Evolutionary conservation across 2,888 invertebrate species (phyloP).

Genomic region (Tetheella fluctuosa): DNA sequence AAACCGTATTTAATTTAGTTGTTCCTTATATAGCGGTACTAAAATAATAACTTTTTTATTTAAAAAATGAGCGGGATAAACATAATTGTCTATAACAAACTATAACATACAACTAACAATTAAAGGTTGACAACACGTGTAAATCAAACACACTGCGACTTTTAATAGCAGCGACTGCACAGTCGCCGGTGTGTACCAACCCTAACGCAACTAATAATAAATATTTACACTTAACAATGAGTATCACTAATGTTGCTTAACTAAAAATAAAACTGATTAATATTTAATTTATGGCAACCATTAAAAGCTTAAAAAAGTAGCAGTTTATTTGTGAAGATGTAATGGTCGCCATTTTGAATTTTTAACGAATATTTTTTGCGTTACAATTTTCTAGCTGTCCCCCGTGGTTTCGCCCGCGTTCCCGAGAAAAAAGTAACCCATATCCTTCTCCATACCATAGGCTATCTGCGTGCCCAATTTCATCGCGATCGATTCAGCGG

Average conservation of each 20-base stretch:
- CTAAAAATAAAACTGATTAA: constrained; percentile 29
- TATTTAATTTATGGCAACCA: constrained; percentile 42
- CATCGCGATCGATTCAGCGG: no score
- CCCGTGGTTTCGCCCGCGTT: no score
- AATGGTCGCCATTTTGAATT: no score
- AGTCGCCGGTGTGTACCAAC: constrained; percentile 11
- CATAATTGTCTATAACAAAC: constrained; percentile 22
- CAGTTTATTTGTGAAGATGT: background rate
- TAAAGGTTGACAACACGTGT: constrained; percentile 30
- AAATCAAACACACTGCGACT: constrained; percentile 2
- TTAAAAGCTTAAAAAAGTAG: constrained; percentile 27
- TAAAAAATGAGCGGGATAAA: background rate
- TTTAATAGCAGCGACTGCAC: background rate
- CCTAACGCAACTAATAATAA: constrained; percentile 31
- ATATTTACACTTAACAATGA: constrained; percentile 45
- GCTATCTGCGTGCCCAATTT: no score
- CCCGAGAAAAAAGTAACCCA: no score
- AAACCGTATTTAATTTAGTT: no score
- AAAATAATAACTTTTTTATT: constrained; percentile 15
- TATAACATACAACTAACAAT: constrained; percentile 22
- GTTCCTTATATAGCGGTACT: constrained; percentile 17
- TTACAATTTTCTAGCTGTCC: no score
- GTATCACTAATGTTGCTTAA: constrained; percentile 47
- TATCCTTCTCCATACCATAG: no score
- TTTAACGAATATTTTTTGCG: no score